Percentiles rank a stretch among this genome's conserved stretches.
These are phyloP conservation scores for Psittacula cyanocephala DNA, from an alignment of 2,113 vertebrate genomes.

Conservation along the genomic window DNA sequence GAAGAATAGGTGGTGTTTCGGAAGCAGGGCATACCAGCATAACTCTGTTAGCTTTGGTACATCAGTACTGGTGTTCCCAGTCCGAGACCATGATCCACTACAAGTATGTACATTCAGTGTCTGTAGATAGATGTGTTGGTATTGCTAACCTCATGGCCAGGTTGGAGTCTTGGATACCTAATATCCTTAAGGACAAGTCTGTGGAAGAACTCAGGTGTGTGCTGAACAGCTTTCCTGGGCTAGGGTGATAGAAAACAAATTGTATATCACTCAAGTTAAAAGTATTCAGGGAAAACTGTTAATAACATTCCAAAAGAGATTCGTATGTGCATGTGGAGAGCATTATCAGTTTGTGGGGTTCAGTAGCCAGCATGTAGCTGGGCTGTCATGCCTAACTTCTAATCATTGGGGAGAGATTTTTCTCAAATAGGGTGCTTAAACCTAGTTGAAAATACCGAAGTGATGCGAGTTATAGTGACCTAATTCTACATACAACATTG, in stretches of 20 bases:
- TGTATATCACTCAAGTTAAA: neutral
- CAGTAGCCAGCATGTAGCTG: neutral
- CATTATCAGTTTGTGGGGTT: neutral
- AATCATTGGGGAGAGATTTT: neutral
- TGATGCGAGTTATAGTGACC: neutral
- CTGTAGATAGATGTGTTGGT: neutral
- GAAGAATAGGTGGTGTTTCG: neutral
- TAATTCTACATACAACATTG: neutral
- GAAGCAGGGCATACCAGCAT: neutral
- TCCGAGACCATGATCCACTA: accelerated
- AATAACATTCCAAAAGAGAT: neutral
- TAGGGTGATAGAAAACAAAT: neutral
- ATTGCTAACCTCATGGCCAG: neutral
- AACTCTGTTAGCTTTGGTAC: neutral
- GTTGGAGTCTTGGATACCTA: neutral
- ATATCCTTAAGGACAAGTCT: neutral
- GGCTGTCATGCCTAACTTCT: neutral
- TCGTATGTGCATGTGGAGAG: neutral
- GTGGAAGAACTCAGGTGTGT: neutral
- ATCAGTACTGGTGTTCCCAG: neutral
- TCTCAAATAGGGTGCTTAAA: neutral
- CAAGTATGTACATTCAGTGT: neutral
- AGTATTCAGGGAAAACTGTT: neutral
- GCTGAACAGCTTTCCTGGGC: neutral
- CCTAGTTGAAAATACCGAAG: neutral